These are phyloP conservation scores for Petrocephalus zakoni DNA, from an alignment of 2,113 vertebrate genomes.

Conservation along the genomic window DNA sequence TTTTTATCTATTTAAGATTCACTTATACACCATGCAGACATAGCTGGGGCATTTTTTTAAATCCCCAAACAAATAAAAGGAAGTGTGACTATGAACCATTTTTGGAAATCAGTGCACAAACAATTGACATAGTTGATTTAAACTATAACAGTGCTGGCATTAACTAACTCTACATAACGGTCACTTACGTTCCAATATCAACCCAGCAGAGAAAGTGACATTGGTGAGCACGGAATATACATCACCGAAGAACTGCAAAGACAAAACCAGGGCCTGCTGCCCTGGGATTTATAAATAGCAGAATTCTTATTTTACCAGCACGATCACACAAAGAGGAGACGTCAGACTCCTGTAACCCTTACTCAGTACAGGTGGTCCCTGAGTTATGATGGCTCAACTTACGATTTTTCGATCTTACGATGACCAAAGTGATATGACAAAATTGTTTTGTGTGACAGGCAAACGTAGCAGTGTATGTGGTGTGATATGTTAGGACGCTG, in stretches of 20 bases:
- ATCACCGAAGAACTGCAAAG: background rate
- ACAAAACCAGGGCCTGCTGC: background rate
- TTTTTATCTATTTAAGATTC: background rate
- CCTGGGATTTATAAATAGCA: background rate
- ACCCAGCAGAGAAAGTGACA: background rate
- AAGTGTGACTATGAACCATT: background rate
- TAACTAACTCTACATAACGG: background rate
- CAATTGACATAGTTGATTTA: background rate
- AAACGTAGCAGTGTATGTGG: too few relatives aligned
- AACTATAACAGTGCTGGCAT: background rate
- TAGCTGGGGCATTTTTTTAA: background rate
- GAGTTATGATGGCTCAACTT: too few relatives aligned
- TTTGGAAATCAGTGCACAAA: background rate
- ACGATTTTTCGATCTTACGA: too few relatives aligned
- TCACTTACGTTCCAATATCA: background rate
- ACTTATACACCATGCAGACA: background rate
- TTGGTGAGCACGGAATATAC: background rate
- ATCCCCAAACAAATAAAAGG: background rate
- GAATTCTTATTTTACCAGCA: background rate
- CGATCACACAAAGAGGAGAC: background rate
- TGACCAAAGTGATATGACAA: too few relatives aligned
- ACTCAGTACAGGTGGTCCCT: too few relatives aligned
- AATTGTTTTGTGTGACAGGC: too few relatives aligned
- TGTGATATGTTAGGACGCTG: too few relatives aligned
- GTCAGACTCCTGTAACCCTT: background rate